A percentile compares a stretch with the other conserved stretches of the same genome.
phyloP scores from a whole-genome alignment of 2,797 vertebrate genomes.

The Schizothorax lantsangensis region DNA sequence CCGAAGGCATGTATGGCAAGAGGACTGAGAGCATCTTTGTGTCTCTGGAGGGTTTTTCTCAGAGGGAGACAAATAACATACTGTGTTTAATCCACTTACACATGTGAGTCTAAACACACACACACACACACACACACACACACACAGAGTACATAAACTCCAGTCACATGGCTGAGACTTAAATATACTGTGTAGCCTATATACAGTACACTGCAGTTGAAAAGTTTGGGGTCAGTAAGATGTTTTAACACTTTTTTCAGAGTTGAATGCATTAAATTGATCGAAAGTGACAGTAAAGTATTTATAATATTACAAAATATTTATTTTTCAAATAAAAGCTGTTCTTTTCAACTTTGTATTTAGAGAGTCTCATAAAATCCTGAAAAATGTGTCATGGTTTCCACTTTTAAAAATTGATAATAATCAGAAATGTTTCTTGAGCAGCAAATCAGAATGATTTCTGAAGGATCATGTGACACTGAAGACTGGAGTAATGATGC shows the following conservation, averaged over 20 bases:
- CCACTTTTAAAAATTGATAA: background rate
- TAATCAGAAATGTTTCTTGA: background rate
- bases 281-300: background rate
- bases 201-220: background rate
- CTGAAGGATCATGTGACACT: background rate
- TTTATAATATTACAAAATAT: background rate
- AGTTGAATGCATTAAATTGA: background rate
- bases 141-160: background rate
- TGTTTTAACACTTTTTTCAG: background rate
- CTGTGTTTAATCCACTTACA: conserved; percentile 24
- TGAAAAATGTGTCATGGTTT: too few species aligned
- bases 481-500: background rate
- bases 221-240: background rate
- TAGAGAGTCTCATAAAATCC: too few species aligned
- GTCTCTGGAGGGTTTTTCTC: conserved; percentile 30
- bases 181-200: background rate
- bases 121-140: background rate
- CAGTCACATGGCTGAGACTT: background rate
- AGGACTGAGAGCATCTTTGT: background rate
- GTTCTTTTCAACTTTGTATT: too few species aligned
- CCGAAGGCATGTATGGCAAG: background rate
- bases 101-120: background rate
- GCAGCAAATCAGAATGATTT: background rate
- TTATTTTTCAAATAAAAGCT: background rate
- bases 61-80: conserved; percentile 22